Evolutionary conservation across 2,888 invertebrate species (phyloP).

Genomic region (Anagyrus pseudococci): DNA sequence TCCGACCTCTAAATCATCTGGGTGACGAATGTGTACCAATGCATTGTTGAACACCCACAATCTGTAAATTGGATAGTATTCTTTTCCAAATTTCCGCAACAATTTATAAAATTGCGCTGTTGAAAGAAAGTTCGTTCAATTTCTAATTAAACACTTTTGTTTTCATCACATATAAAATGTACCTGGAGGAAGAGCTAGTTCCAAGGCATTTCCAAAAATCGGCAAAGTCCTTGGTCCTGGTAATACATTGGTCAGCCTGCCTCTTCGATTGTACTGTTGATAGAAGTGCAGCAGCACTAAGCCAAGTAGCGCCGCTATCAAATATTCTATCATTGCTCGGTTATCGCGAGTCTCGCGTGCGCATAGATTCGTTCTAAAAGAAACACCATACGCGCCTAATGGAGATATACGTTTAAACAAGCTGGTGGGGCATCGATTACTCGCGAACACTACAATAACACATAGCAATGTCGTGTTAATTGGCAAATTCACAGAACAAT

Average conservation of each 20-base stretch:
- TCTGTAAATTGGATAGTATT: constrained; percentile 19
- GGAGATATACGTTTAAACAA: too few relatives aligned
- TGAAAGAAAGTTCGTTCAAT: too few relatives aligned
- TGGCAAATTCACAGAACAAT: too few relatives aligned
- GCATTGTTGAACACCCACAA: constrained; percentile 5
- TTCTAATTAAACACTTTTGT: too few relatives aligned
- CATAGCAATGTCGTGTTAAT: too few relatives aligned
- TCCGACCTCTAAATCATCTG: constrained; percentile 17
- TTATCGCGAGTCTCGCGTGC: too few relatives aligned
- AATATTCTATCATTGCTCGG: too few relatives aligned
- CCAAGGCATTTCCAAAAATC: constrained; percentile 7
- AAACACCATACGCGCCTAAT: too few relatives aligned
- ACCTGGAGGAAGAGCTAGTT: neutral
- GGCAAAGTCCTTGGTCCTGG: constrained; percentile 6
- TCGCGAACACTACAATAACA: too few relatives aligned
- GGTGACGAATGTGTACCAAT: neutral
- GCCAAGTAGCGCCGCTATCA: neutral
- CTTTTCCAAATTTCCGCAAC: too few relatives aligned
- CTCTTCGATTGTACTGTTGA: neutral
- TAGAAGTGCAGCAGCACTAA: neutral
- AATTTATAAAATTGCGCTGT: neutral
- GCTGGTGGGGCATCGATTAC: too few relatives aligned
- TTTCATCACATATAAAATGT: neutral
- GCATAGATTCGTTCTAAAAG: too few relatives aligned
- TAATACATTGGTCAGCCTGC: neutral